phyloP scores from a whole-genome alignment of 1,140 invertebrate species.

The Drosophila repletoides region DNA sequence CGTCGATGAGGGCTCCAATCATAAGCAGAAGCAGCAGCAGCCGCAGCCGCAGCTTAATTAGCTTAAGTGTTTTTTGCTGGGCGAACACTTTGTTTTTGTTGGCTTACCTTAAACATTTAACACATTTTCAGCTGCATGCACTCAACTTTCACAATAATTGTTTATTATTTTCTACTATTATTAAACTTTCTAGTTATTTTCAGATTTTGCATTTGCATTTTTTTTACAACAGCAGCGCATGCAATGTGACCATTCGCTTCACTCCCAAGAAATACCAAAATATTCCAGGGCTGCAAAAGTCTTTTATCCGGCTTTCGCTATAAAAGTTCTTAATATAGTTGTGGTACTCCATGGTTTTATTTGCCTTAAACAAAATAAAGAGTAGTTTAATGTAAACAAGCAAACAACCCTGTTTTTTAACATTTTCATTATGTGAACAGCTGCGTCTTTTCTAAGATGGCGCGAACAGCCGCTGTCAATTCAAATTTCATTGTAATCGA shows the following conservation, averaged over 20 bases:
- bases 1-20: constrained; percentile 20
- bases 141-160: constrained; percentile 13
- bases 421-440: too few relatives aligned
- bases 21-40: constrained; percentile 9
- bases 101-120: constrained; percentile 59
- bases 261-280: neutral
- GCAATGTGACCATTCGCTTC: constrained; percentile 18
- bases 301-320: too few relatives aligned
- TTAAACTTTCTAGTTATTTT: constrained; percentile 27
- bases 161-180: constrained; percentile 35
- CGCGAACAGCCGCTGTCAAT: too few relatives aligned
- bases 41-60: constrained; percentile 43
- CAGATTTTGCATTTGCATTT: constrained; percentile 47
- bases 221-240: constrained; percentile 42
- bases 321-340: too few relatives aligned
- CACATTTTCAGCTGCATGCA: constrained; percentile 42
- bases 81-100: neutral
- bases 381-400: too few relatives aligned
- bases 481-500: too few relatives aligned
- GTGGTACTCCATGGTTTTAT: too few relatives aligned
- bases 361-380: too few relatives aligned
- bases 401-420: too few relatives aligned
- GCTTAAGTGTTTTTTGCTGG: constrained; percentile 15
- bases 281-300: constrained; percentile 25
- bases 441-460: too few relatives aligned